These are phyloP conservation scores for Laticauda laticaudata DNA, from an alignment of 2,113 vertebrate genomes.

Conservation along the genomic window DNA sequence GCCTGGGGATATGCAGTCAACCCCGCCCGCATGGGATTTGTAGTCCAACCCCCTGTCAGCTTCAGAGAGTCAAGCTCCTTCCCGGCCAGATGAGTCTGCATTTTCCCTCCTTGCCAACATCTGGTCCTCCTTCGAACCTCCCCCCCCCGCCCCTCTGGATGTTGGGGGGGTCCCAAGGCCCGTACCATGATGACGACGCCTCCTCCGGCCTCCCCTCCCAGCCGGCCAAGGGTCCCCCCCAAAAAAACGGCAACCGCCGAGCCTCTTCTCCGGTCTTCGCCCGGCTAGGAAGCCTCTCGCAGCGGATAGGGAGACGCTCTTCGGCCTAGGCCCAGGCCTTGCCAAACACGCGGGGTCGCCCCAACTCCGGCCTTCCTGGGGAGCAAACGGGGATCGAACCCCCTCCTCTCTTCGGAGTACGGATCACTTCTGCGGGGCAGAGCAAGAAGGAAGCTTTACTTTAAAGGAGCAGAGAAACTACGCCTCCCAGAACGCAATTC, in stretches of 20 bases:
- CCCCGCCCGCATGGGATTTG: neutral
- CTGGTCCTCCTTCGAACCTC: neutral
- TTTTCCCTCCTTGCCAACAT: neutral
- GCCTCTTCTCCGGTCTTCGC: neutral
- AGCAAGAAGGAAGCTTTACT: too few species aligned
- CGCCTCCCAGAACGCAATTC: slow-evolving; percentile 39
- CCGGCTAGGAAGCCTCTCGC: neutral
- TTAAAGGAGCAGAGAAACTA: neutral
- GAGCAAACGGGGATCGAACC: neutral
- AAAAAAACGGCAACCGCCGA: neutral
- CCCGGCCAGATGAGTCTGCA: neutral
- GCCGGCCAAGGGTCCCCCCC: too few species aligned
- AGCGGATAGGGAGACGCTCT: neutral
- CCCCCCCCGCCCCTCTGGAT: neutral
- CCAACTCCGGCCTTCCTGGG: neutral
- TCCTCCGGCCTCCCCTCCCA: neutral
- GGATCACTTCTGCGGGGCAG: neutral
- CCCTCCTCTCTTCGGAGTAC: neutral
- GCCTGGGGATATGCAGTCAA: neutral
- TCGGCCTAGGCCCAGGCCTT: neutral
- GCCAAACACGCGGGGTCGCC: neutral
- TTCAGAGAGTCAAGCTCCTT: neutral
- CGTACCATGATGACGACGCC: slow-evolving; percentile 26
- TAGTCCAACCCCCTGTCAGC: neutral
- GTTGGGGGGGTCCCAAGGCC: neutral